Base-by-base conservation (phyloP, 2,888 invertebrate genomes). In the Biston stratarius region DNA sequence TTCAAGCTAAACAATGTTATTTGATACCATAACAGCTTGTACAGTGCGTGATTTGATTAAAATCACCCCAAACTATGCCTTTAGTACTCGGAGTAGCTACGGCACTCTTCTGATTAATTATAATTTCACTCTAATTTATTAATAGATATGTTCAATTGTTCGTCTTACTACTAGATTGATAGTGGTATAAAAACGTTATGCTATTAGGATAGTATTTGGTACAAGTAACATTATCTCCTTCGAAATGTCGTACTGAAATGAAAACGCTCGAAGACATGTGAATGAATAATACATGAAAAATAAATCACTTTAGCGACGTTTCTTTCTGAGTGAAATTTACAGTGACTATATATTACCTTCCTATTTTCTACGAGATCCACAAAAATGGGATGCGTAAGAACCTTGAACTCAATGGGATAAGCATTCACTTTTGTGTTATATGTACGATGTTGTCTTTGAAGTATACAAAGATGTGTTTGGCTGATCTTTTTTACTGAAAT, bases 271-370 rank as follows among this genome's bases (percentile, higher is more conserved):
- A 89, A 85, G 90, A 90, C 87, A 88, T 84, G 80, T 85, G 83
- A 85, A 91, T 92, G 91, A 92, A 92, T 92, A 91, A 93, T 89
- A 86, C 91, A 92, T 91, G 89, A 90, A 89, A 89, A 85, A 89
- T 91, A 91, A 90, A 92, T 92, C 91, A 90, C 86, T 86, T 78
- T 76, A 74, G 82, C 83, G 83, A 83, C 82, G 78, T 87, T 85
- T 85, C 83, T 89, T 70, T 70, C 57, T 45, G 84, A 83, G 83
- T 83, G 75, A 82, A 88, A 85, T 88, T 87, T 84, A 83, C 85
- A 85, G 83, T 83, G 80, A 81, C 84, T 85, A 86, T 88, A 87
- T 86, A 83, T 82, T 85, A 82, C 49, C 42, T n/a, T 34, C 82
- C 77, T 80, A 75, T 75, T 67, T 75, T 67, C 72, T 71, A 64